Evolutionary conservation across 92 coral and sea anemone species (phyloP).

Genomic region (Umimayanthus kanabou): DNA sequence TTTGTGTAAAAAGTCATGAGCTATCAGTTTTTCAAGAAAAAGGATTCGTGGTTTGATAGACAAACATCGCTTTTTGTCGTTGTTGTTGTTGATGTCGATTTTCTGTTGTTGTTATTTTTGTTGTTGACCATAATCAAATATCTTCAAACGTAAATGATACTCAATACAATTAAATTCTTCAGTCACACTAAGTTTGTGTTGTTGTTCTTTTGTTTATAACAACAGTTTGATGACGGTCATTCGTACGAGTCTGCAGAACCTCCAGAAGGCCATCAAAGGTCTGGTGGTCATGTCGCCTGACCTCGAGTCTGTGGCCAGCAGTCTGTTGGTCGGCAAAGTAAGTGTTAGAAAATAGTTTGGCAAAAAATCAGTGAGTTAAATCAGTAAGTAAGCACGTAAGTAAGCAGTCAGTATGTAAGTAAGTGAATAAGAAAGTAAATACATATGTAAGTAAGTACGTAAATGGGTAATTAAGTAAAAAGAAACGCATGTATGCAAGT

Average conservation of each 20-base stretch:
- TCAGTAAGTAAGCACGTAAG: too few species aligned
- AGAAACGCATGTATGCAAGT: too few species aligned
- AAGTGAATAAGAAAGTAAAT: too few species aligned
- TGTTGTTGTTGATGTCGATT: too few species aligned
- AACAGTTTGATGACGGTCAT: slow-evolving; percentile 86
- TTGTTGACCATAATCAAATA: background rate
- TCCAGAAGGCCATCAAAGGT: slow-evolving; percentile 98
- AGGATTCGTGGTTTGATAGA: too few species aligned
- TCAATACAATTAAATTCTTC: background rate
- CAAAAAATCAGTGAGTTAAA: background rate
- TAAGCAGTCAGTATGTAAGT: too few species aligned
- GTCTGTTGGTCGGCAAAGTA: slow-evolving; percentile 95
- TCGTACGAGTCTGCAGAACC: slow-evolving; percentile 95
- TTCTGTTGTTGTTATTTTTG: background rate
- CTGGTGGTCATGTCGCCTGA: slow-evolving; percentile 98
- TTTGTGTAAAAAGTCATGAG: too few species aligned
- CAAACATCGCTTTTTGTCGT: too few species aligned
- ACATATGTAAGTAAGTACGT: too few species aligned
- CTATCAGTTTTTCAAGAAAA: too few species aligned
- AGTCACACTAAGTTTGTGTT: background rate
- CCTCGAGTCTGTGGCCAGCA: slow-evolving; percentile 90
- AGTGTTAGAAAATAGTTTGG: background rate
- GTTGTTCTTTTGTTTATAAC: background rate
- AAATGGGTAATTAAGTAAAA: too few species aligned
- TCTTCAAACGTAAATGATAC: background rate